Base-by-base conservation (phyloP, 2,113 vertebrate species). In the Callipepla squamata region DNA sequence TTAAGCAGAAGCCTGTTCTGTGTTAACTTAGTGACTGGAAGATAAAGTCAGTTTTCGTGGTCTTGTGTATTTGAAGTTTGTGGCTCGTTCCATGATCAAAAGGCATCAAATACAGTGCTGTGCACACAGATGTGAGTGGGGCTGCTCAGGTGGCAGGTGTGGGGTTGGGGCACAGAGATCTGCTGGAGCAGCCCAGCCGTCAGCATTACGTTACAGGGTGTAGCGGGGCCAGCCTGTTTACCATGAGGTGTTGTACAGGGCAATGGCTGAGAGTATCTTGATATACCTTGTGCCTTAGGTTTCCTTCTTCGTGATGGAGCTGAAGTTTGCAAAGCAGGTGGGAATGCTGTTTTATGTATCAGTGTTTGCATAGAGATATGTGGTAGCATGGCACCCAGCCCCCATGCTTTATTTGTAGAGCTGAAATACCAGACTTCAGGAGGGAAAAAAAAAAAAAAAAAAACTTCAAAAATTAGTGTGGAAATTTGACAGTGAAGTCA, bases 361-460 rank as follows among this genome's bases (percentile, higher is more conserved):
- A 0, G 4, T 51, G 40, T 44, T 87, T 40, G 9, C 0, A 1
- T 3, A 2, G 59, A 6, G 61, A 51, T 34, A 13, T 0, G 2
- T 38, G 53, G 15, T 50, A 59, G 51, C 2, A 1, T 6, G 6
- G 42, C 61, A 62, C 48, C 0, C 0, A 67, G 25, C 28, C 17
- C 21, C 9, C 4, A 13, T 25, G 40, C 44, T 84, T 88, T 48
- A 7, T 34, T 79, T 83, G 44, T 42, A 40, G 22, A n/a, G n/a
- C n/a, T 84, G 69, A 89, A 84, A 80, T 38, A 67, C 14, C 34
- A 51, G 61, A 13, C 65, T 34, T 40, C 9, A 48, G 22, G 22
- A 19, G 91, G 48, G 26, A 79, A 50, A 50, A 51, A 51, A 22
- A 94, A 53, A 26, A 36, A 36, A 75, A 63, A 17, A 36, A 0